Evolutionary conservation across 2,888 invertebrate species (phyloP), one percentile per base, ranked within the genome.

Genomic region (Stenchaetothrips biformis): DNA sequence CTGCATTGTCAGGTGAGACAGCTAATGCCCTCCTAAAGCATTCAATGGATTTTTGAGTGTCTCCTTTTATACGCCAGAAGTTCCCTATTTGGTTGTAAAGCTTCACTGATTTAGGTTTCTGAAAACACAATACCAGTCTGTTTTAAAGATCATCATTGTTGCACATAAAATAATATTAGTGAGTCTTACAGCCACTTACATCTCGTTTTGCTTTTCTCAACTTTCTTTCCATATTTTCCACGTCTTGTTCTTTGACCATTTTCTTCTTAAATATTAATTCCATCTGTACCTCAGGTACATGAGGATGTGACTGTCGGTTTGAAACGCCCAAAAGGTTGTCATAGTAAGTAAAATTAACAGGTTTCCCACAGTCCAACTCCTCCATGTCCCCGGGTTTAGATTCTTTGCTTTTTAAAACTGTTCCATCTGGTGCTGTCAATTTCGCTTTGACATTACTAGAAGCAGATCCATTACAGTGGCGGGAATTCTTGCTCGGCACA

Each of bases 71-170:
- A 82, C 95, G 90, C 94, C 95, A 96, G 87, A 94, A 96, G 87
- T 96, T 96, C 2, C 96, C 96, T 85, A 96, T 95, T 87, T 96
- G 95, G 86, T 95, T 96, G 86, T 95, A 95, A 79, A 95, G 89
- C 85, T 94, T 93, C 47, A 94, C 92, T 80, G 94, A 94, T 85
- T 93, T 93, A 81, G 94, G 94, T 87, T 95, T 95, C 89, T 91
- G 82, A 37, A 37, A 79, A 85, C 85, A 79, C 27, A n/a, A 78
- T 21, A 79, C 18, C 8, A 77, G 79, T n/a, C n/a, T 21, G 80
- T 6, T 48, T 16, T 1, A 53, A 7, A 2, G 7, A 78, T 21
- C 21, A 47, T 78, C 6, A 78, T 48, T 48, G 27, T 4, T 7
- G 7, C 27, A 78, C 27, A 79, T 62, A 18, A 78, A 27, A 53